Evolutionary conservation across 2,797 vertebrate species (phyloP), one percentile per base, ranked within the genome.

Genomic region (Botia kubotai): DNA sequence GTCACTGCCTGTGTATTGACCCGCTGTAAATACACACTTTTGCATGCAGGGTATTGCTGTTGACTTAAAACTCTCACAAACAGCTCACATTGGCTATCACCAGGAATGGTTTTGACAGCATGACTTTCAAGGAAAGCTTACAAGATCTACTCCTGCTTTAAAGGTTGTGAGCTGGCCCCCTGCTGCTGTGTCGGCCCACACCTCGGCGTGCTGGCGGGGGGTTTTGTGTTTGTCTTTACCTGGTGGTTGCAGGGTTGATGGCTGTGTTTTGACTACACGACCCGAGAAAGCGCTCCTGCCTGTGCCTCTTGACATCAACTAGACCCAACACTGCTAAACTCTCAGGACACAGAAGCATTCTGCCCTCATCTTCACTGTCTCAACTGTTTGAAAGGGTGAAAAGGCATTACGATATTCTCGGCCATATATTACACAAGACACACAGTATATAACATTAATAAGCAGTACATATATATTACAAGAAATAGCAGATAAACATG

Each of bases 181-280:
- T 75, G 68, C 80, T 78, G 86, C 21, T 57, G 79, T 82, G 82
- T 86, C 75, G 62, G 76, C 83, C 86, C 80, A 85, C 85, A 83
- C 84, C 68, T 83, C 81, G 10, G 48, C 62, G 81, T 16, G 66
- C 72, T 48, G 79, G 82, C 72, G 23, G 57, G 71, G 79, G 68
- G 57, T 83, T 75, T 75, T 79, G 68, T 84, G 81, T 85, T 81
- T 76, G 79, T 80, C 66, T 86, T 84, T 55, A 71, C 76, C 79
- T 50, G 80, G 66, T 69, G 75, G 33, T 77, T 76, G 57, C 53
- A 8, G 29, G 46, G 52, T 46, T 26, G 70, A 72, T 55, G 69
- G 43, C n/a, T 33, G 14, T 72, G 19, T 69, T 65, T 39, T 70
- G 84, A 72, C 79, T 76, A 19, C 72, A 68, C 53, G 70, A 53